Base-by-base conservation (phyloP, 2,797 vertebrate genomes). In the Rhinophrynus dorsalis region DNA sequence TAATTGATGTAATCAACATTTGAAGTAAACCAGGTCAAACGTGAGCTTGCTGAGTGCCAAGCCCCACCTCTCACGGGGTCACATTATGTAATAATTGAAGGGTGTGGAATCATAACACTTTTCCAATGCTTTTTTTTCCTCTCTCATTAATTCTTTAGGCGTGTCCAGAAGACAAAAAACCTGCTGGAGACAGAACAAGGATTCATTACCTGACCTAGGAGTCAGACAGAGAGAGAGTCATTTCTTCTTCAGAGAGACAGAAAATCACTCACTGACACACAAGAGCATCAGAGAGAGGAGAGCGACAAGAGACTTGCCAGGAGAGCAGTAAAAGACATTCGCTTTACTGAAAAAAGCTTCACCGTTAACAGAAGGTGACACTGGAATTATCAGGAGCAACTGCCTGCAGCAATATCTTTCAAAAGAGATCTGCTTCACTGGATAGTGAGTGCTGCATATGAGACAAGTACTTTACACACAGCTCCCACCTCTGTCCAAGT, bases 21-120 rank as follows among this genome's bases (percentile, higher is more conserved):
- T n/a, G 10, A 73, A 52, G 24, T 66, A 60, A 73, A 60, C 62
- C 55, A 73, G 70, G 70, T 60, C 55, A 73, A 73, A 60, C 62
- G 55, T 66, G 62, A 73, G 55, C 1, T 29, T 13, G 7, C n/a
- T 52, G 6, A 4, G 42, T 42, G 70, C 70, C 62, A 71, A 30
- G 21, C 11, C 21, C 32, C 26, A 4, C 68, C 52, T 24, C 6
- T 7, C 18, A 5, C 11, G 20, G 62, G 62, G 54, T 73, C 26
- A 73, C 23, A 60, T 73, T 73, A 73, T 67, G 70, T 73, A 73
- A 73, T 35, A 30, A 1, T 4, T 21, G 12, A 13, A 23, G 23
- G 70, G 62, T 30, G 61, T 54, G 29, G 45, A 10, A 27, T n/a
- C 32, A 7, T 9, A 24, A 45, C 59, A 63, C 50, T 63, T 71